A percentile compares a stretch with the other conserved stretches of the same genome.
Evolutionary conservation across 2,888 invertebrate genomes (phyloP).

Genomic region (Chloroclysta siterata): DNA sequence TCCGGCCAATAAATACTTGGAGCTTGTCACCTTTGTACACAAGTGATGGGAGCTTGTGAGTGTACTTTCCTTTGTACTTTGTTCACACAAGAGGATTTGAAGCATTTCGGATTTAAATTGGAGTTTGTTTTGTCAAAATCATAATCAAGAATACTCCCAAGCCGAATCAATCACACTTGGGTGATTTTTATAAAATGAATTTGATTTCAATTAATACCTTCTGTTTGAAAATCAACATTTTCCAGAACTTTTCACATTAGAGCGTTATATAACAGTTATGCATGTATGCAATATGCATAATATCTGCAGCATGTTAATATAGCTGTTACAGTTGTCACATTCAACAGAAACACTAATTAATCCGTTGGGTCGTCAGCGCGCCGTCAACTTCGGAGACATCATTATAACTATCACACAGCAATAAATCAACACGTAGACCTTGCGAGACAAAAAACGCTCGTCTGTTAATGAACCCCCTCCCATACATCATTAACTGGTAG

Average conservation of each 20-base stretch:
- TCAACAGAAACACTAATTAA: constrained; percentile 42
- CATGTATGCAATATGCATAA: background rate
- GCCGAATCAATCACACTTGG: too few relatives aligned
- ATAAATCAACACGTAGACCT: constrained; percentile 52
- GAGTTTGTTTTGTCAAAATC: constrained; percentile 8
- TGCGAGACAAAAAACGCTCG: constrained; percentile 60
- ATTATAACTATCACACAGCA: constrained; percentile 44
- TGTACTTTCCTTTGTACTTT: constrained; percentile 34
- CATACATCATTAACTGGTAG: constrained; percentile 79
- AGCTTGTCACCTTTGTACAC: constrained; percentile 58
- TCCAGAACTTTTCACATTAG: constrained; percentile 1
- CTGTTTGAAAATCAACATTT: too few relatives aligned
- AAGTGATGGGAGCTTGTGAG: constrained; percentile 31
- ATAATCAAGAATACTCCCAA: background rate
- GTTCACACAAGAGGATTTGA: constrained; percentile 32
- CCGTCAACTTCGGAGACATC: constrained; percentile 39
- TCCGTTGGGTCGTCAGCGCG: constrained; percentile 32
- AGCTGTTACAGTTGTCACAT: constrained; percentile 11
- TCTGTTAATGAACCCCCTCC: constrained; percentile 73
- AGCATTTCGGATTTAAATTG: constrained; percentile 13
- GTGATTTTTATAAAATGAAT: too few relatives aligned
- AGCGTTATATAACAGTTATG: constrained; percentile 6
- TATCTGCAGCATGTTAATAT: too few relatives aligned
- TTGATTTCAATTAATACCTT: too few relatives aligned
- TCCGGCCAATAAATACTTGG: constrained; percentile 72